phyloP scores from a whole-genome alignment of 2,113 vertebrate genomes.

The Grantiella picta region DNA sequence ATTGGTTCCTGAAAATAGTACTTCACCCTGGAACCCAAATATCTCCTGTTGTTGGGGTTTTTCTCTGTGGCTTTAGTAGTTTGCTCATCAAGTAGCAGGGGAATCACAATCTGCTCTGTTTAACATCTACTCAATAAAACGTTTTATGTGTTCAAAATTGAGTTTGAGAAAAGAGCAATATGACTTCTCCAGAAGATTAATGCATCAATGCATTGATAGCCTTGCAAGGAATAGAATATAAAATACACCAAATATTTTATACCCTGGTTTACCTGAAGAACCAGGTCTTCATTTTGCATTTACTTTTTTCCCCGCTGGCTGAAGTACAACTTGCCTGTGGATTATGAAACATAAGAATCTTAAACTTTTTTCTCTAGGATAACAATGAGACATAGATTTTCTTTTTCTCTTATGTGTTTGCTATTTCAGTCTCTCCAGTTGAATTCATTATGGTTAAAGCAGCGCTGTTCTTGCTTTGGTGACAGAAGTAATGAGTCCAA shows the following conservation, averaged over 20 bases:
- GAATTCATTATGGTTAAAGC: neutral
- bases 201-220: constrained; percentile 30
- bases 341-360: neutral
- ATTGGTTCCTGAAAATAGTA: neutral
- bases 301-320: neutral
- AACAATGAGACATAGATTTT: fast-evolving
- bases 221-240: constrained; percentile 37
- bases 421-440: neutral
- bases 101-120: neutral
- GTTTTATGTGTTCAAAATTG: neutral
- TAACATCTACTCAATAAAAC: neutral
- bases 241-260: constrained; percentile 7
- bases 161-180: neutral
- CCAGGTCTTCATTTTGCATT: neutral
- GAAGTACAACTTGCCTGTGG: neutral
- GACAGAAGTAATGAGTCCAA: neutral
- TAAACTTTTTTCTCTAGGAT: neutral
- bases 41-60: neutral
- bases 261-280: neutral
- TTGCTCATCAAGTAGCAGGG: neutral
- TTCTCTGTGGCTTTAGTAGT: neutral
- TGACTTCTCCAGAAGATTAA: neutral
- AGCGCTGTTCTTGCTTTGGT: neutral
- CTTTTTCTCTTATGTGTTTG: neutral
- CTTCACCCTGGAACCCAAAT: neutral